These are phyloP conservation scores for Tiphia femorata DNA, from an alignment of 2,888 invertebrate genomes.

Conservation along the genomic window DNA sequence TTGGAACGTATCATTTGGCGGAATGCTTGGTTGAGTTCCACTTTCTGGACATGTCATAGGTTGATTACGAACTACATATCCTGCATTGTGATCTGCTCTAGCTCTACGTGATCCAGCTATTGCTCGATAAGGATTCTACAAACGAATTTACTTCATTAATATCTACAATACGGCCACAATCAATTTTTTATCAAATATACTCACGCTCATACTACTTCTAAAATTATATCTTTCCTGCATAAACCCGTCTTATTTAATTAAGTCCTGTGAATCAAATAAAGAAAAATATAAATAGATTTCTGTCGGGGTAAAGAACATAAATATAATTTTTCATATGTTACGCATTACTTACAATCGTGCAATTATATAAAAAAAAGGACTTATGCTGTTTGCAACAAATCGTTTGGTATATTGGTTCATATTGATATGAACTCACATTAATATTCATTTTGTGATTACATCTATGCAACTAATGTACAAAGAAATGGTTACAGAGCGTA, in stretches of 20 bases:
- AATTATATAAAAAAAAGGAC: background rate
- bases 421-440: no score
- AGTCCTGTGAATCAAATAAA: no score
- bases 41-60: constrained; percentile 54
- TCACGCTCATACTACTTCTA: constrained; percentile 34
- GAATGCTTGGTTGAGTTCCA: constrained; percentile 38
- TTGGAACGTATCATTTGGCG: constrained; percentile 40
- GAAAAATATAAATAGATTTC: no score
- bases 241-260: no score
- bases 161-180: background rate
- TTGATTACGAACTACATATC: constrained; percentile 59
- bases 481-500: no score
- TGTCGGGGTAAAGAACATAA: no score
- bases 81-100: constrained; percentile 53
- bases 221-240: constrained; percentile 3
- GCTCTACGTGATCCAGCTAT: constrained; percentile 57
- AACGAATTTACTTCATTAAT: constrained; percentile 5
- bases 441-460: no score
- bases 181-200: constrained; percentile 14
- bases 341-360: background rate
- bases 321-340: background rate
- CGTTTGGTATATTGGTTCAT: no score
- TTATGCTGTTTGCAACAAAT: no score
- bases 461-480: no score
- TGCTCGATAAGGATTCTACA: constrained; percentile 64